Evolutionary conservation across 2,113 vertebrate species (phyloP).

Genomic region (Pluvialis apricaria): DNA sequence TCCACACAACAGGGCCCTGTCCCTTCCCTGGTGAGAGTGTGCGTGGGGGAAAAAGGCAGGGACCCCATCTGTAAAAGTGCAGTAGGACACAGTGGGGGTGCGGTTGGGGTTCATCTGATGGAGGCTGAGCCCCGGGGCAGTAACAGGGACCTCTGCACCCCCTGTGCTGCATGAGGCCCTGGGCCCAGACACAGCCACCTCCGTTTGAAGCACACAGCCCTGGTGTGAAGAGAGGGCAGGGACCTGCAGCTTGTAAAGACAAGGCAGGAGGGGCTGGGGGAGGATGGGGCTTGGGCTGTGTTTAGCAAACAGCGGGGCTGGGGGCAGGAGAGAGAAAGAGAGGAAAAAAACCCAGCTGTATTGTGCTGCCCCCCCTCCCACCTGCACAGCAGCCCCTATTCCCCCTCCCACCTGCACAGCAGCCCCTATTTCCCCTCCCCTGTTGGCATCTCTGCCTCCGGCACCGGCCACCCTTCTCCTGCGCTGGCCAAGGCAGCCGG

Average conservation of each 20-base stretch:
- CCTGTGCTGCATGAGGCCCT: fast-evolving
- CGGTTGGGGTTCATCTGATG: fast-evolving
- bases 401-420: neutral
- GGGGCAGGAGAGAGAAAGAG: too few species aligned
- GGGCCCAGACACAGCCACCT: fast-evolving
- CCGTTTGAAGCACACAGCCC: fast-evolving
- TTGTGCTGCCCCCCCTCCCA: neutral
- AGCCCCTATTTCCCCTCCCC: neutral
- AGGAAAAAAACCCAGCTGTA: fast-evolving
- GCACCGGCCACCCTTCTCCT: too few species aligned
- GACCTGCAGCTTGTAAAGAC: neutral
- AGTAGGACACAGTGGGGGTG: fast-evolving
- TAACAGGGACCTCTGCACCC: neutral
- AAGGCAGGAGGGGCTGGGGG: too few species aligned
- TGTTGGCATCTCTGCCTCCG: neutral
- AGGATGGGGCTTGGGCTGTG: too few species aligned
- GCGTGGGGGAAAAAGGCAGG: fast-evolving
- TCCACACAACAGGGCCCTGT: fast-evolving
- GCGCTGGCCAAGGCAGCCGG: neutral
- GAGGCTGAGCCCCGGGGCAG: neutral
- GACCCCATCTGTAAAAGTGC: too few species aligned
- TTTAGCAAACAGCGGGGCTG: fast-evolving
- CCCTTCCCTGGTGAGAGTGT: fast-evolving
- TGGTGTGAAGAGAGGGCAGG: too few species aligned
- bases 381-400: too few species aligned